Conservation (phyloP, 2,888 invertebrate genomes). For the Rhagonycha fulva region DNA sequence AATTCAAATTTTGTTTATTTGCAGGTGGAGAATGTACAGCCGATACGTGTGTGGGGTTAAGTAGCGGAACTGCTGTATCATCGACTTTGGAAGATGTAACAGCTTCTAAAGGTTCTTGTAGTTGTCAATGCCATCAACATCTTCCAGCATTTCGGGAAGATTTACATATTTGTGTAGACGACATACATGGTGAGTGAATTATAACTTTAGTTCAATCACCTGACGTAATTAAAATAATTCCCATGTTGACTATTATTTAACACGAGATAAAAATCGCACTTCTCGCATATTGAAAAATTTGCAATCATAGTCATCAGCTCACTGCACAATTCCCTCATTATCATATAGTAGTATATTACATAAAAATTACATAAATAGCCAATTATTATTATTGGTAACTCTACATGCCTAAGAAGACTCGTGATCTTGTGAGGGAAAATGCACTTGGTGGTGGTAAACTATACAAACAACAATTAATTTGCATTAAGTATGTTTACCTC, state of each 20-base stretch:
- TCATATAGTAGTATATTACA: background rate
- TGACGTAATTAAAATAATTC: background rate
- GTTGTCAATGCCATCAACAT: conserved; percentile 77
- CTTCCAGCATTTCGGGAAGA: conserved; percentile 84
- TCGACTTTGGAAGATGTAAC: conserved; percentile 49
- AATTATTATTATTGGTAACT: background rate
- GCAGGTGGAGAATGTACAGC: conserved; percentile 62
- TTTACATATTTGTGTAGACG: conserved; percentile 81
- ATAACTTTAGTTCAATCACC: conserved; percentile 9
- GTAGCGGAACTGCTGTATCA: conserved; percentile 66
- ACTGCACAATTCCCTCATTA: background rate
- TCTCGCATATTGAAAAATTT: background rate
- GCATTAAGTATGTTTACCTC: background rate
- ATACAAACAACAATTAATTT: background rate
- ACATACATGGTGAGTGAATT: conserved; percentile 73
- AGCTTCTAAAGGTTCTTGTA: conserved; percentile 60
- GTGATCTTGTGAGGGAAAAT: too few relatives aligned
- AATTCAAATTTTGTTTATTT: conserved; percentile 31
- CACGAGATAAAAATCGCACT: background rate
- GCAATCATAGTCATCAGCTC: background rate
- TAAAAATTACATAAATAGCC: background rate
- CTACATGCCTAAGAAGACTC: too few relatives aligned
- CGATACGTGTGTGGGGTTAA: conserved; percentile 68
- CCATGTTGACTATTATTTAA: background rate
- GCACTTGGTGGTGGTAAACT: too few relatives aligned